Base-by-base conservation (phyloP, 2,113 vertebrate species). In the Protomyctophum bolini region DNA sequence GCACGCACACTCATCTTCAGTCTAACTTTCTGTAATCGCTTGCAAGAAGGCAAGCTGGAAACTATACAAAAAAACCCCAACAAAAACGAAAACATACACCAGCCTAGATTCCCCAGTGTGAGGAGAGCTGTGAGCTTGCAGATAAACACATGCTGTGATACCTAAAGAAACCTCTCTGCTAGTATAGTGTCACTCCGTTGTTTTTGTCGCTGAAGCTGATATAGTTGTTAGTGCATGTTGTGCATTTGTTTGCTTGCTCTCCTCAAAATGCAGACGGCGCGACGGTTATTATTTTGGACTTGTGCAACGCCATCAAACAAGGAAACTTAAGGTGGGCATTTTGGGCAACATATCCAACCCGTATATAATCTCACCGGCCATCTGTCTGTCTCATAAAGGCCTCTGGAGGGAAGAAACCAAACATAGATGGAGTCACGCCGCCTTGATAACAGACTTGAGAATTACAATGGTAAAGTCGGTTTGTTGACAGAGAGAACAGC, bases 351-450 rank as follows among this genome's bases (percentile, higher is more conserved):
- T 71, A 79, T 80, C 71, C 82, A 80, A 79, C 81, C 71, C 71
- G 75, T n/a, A n/a, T 80, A 72, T 75, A 73, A 83, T 87, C 76
- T 80, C 77, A 63, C 77, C 82, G 80, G 75, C 84, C 86, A 88
- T 90, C 84, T 89, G 87, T 87, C 87, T 84, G 83, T 90, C 84
- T 85, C 64, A 51, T 50, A 33, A 4, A 33, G 50, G 77, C 80
- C 80, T 85, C 63, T 1, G 65, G 78, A 81, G 76, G 57, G 33
- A 75, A 51, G 59, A 84, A 84, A 82, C 56, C 70, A 79, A 70
- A 85, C 83, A 86, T 80, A 83, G 71, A 87, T 76, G 70, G 73
- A 82, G 79, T 85, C 63, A 76, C 77, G 72, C 72, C 77, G 66
- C 21, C 51, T 70, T 70, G 66, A 71, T 77, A 67, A 75, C 9